Percentiles rank a stretch among this genome's conserved stretches.
phyloP scores from a whole-genome alignment of 2,888 invertebrate species.

The Drymonia ruficornis region DNA sequence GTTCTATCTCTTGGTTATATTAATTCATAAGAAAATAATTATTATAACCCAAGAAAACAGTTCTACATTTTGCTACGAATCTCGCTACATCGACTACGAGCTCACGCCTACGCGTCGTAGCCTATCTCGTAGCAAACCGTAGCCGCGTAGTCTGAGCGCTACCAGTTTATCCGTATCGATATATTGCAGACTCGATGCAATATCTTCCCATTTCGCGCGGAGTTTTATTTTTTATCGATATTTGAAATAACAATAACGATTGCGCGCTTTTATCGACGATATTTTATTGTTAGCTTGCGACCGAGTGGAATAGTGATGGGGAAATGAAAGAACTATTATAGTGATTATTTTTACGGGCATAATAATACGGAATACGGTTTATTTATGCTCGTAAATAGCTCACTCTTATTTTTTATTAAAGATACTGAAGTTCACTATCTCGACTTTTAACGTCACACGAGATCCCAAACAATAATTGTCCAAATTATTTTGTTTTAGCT shows the following conservation, averaged over 20 bases:
- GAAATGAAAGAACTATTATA: conserved; percentile 27
- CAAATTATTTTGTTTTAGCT: too few species aligned
- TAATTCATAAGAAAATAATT: too few species aligned
- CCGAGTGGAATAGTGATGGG: conserved; percentile 24
- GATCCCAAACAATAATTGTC: too few species aligned
- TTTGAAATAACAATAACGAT: conserved; percentile 57
- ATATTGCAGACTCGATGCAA: conserved; percentile 22
- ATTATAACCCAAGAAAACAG: too few species aligned
- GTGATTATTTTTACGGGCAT: conserved; percentile 18
- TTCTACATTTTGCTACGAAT: neutral
- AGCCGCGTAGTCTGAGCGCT: neutral
- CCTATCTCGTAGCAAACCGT: too few species aligned
- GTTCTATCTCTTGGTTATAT: too few species aligned
- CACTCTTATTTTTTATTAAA: conserved; percentile 11
- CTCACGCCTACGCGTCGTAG: conserved; percentile 17
- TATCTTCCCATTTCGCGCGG: conserved; percentile 39
- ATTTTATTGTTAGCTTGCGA: conserved; percentile 47
- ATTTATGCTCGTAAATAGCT: conserved; percentile 2
- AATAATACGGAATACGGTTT: neutral
- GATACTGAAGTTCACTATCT: too few species aligned
- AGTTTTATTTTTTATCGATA: conserved; percentile 60
- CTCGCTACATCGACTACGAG: neutral
- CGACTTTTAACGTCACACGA: too few species aligned
- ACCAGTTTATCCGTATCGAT: conserved; percentile 5
- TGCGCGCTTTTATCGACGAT: conserved; percentile 56